Base-by-base conservation (phyloP, 2,888 invertebrate genomes). In the Euplexia lucipara region DNA sequence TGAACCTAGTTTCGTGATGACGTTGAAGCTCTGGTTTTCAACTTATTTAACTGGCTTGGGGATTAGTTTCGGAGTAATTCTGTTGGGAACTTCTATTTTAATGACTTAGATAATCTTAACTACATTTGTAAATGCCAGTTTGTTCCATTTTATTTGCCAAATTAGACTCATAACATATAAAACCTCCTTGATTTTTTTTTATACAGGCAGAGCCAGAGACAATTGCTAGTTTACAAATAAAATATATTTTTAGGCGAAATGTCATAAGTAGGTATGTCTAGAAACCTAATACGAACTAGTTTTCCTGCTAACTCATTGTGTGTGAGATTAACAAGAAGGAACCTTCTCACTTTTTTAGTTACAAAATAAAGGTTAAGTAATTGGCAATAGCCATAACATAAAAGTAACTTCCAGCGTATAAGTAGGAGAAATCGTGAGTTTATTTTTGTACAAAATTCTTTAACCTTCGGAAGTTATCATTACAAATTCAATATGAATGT, bases 1-100 rank as follows among this genome's bases (percentile, higher is more conserved):
- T 64, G 64, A 57, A 70, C 78, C 76, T 60, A 81, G 58, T 69
- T 78, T 67, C 42, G 8, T n/a, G 0, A 16, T 58, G 57, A 61
- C 54, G 67, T 32, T 9, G 10, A 18, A 75, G 45, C 32, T 75
- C 56, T 42, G 16, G 10, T 61, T 59, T 61, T 39, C 14, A 32
- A 48, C 51, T 51, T 47, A 58, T 65, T 66, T 49, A 52, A 74
- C 57, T 70, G 56, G n/a, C 65, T 61, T 41, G 44, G 34, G 53
- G 37, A 74, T 70, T 65, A 42, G 34, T 58, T 56, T 42, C 57
- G 20, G 53, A 44, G 64, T 47, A 14, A 54, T 49, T 67, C 26
- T 45, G 3, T 9, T 53, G 18, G 20, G 34, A 22, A 53, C 22
- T 32, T 44, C 9, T 49, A 53, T 56, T 72, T 68, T 34, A 53